These are phyloP conservation scores for Reticulitermes lucifugus DNA, from an alignment of 2,888 invertebrate genomes.

Conservation along the genomic window DNA sequence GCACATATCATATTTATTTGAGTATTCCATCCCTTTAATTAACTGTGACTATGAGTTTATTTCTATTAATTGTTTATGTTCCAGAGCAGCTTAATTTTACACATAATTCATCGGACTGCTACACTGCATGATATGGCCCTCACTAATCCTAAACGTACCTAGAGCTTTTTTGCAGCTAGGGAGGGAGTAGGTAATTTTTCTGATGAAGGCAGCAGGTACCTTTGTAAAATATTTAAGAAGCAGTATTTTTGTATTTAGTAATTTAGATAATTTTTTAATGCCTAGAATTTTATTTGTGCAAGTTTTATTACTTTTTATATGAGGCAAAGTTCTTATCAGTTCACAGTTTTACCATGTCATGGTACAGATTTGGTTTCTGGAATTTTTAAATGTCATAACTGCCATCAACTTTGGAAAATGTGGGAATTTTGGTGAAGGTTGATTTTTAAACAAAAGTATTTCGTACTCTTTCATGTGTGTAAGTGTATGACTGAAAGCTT, in stretches of 20 bases:
- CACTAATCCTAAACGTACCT: constrained; percentile 19
- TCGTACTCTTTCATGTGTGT: background rate
- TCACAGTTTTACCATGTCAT: constrained; percentile 6
- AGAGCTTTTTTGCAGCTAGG: constrained; percentile 35
- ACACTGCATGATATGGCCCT: background rate
- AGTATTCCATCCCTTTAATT: constrained; percentile 30
- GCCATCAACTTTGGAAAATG: constrained; percentile 20
- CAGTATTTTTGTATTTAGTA: constrained; percentile 44
- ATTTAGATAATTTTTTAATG: constrained; percentile 35
- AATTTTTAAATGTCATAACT: constrained; percentile 22
- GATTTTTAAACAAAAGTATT: constrained; percentile 27
- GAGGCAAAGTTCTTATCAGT: constrained; percentile 21
- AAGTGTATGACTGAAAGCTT: background rate
- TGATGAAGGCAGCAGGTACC: constrained; percentile 36
- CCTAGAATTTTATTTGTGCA: constrained; percentile 40
- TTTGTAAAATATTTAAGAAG: constrained; percentile 37
- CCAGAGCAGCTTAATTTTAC: constrained; percentile 32
- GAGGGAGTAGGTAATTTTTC: constrained; percentile 27
- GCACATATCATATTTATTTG: constrained; percentile 17
- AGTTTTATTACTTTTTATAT: constrained; percentile 27
- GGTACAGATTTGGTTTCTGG: constrained; percentile 20
- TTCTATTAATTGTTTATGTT: constrained; percentile 27
- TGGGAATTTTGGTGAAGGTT: constrained; percentile 38
- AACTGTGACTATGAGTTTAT: constrained; percentile 6
- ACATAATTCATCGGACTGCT: background rate